Percentiles rank a stretch among this genome's conserved stretches.
Conservation (phyloP, 2,888 invertebrate genomes). For the Drosophila anomalipes region DNA sequence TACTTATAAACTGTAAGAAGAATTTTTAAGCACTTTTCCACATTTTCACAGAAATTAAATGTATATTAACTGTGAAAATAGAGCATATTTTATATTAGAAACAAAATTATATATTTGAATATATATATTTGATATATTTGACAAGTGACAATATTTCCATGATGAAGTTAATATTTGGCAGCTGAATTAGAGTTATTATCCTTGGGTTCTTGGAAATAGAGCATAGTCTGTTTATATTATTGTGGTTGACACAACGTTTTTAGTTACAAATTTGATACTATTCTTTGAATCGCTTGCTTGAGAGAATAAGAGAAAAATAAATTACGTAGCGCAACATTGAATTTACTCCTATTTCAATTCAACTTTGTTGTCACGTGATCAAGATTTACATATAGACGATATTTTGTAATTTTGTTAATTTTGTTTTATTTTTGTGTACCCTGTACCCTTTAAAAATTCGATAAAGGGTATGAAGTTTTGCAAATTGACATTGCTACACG, state of each 20-base stretch:
- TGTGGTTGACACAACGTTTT: background rate
- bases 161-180: slow-evolving; percentile 50
- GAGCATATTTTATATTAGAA: too few species aligned
- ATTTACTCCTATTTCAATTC: slow-evolving; percentile 4
- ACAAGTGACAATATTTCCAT: slow-evolving; percentile 27
- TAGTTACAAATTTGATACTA: slow-evolving; percentile 6
- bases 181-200: background rate
- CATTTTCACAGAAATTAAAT: background rate
- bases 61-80: background rate
- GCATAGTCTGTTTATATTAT: background rate
- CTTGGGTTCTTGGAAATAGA: background rate
- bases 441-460: background rate
- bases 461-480: background rate
- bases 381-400: slow-evolving; percentile 50
- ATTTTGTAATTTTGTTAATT: slow-evolving; percentile 19
- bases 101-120: too few species aligned
- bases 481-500: background rate
- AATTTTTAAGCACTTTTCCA: background rate
- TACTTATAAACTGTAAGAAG: background rate
- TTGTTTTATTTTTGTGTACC: slow-evolving; percentile 1
- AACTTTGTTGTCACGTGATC: slow-evolving; percentile 50
- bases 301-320: slow-evolving; percentile 41
- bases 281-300: slow-evolving; percentile 27
- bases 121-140: too few species aligned
- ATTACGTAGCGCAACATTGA: slow-evolving; percentile 39